Percentiles rank a stretch among this genome's conserved stretches.
phyloP scores from a whole-genome alignment of 2,888 invertebrate genomes.

The Chrysopilus asiliformis region DNA sequence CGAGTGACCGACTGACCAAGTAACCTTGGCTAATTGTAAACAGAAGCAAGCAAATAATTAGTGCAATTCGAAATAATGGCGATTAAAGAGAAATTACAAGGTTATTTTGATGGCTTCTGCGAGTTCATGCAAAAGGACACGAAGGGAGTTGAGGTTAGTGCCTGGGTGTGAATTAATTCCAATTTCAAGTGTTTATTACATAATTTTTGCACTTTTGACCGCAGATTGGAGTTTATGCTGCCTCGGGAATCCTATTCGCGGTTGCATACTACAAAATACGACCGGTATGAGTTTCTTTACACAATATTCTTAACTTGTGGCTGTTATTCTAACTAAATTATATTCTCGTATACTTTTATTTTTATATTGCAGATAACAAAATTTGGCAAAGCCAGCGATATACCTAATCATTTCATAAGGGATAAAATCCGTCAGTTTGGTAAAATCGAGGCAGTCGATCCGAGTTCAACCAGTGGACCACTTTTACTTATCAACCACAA shows the following conservation, averaged over 20 bases:
- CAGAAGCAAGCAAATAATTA: too few species aligned
- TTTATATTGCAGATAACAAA: slow-evolving; percentile 41
- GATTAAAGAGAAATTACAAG: background rate
- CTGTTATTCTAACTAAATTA: background rate
- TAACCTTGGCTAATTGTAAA: too few species aligned
- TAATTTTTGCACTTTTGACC: slow-evolving; percentile 4
- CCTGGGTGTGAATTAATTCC: background rate
- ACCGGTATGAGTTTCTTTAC: slow-evolving; percentile 8
- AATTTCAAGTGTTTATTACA: slow-evolving; percentile 1
- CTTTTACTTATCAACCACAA: slow-evolving; percentile 42
- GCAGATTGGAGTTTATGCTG: slow-evolving; percentile 12
- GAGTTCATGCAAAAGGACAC: slow-evolving; percentile 14
- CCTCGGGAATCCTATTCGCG: slow-evolving; percentile 13
- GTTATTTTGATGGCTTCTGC: slow-evolving; percentile 9
- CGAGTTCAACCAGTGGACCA: slow-evolving; percentile 32
- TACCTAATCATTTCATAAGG: slow-evolving; percentile 44
- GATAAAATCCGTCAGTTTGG: slow-evolving; percentile 41
- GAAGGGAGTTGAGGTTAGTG: slow-evolving; percentile 13
- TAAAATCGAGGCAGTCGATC: slow-evolving; percentile 40
- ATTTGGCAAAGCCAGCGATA: slow-evolving; percentile 44
- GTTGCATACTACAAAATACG: slow-evolving; percentile 13
- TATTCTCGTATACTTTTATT: background rate
- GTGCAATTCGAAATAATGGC: slow-evolving; percentile 1
- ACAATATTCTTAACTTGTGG: background rate
- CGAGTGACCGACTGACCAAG: too few species aligned